phyloP scores from a whole-genome alignment of 2,888 invertebrate genomes.

The Drosophila niveifrons region DNA sequence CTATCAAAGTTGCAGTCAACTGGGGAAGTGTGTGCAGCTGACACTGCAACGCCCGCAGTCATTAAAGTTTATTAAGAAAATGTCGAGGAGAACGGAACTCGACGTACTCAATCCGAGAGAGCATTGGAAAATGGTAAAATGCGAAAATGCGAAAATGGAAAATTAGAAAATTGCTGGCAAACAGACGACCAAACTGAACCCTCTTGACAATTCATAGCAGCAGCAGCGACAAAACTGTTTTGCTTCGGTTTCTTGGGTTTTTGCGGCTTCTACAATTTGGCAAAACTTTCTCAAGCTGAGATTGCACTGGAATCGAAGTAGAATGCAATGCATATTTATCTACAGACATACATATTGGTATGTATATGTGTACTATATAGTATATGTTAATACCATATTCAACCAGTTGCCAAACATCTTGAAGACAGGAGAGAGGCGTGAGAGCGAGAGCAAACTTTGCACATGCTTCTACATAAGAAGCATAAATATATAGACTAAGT shows the following conservation, averaged over 20 bases:
- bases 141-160: conserved; percentile 9
- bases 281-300: conserved; percentile 25
- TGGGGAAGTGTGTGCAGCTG: conserved; percentile 42
- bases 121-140: conserved; percentile 3
- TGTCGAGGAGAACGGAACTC: conserved; percentile 42
- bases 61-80: conserved; percentile 79
- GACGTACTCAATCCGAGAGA: conserved; percentile 48
- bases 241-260: conserved; percentile 24
- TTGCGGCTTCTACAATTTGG: conserved; percentile 61
- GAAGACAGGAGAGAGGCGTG: background rate
- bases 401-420: conserved; percentile 4
- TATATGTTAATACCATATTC: conserved; percentile 10
- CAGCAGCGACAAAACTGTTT: conserved; percentile 49
- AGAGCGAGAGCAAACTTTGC: conserved; percentile 20
- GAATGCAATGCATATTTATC: background rate
- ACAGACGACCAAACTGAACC: conserved; percentile 2
- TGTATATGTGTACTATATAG: background rate
- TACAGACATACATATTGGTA: too few species aligned
- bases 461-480: conserved; percentile 26
- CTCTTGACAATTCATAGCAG: conserved; percentile 46
- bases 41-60: conserved; percentile 69
- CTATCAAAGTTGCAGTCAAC: conserved; percentile 72
- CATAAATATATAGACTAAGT: conserved; percentile 35
- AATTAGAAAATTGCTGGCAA: conserved; percentile 12
- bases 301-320: conserved; percentile 28